phyloP scores from a whole-genome alignment of 2,888 invertebrate species.

The Cremastinae sp. region DNA sequence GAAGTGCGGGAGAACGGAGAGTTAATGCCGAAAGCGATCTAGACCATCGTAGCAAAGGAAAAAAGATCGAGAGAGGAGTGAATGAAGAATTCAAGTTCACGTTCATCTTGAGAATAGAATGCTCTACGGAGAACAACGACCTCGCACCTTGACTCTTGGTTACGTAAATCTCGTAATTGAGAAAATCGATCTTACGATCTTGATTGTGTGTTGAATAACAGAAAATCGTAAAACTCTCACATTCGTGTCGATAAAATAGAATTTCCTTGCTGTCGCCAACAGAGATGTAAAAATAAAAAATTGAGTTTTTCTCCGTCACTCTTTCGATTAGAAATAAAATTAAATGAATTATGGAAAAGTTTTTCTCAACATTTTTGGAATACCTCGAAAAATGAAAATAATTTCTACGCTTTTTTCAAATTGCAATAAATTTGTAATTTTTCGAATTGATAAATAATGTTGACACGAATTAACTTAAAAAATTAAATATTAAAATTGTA shows the following conservation, averaged over 20 bases:
- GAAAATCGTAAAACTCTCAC: not conserved
- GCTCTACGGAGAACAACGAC: constrained; percentile 41
- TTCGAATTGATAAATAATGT: not conserved
- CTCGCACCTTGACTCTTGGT: constrained; percentile 34
- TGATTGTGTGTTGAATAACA: constrained; percentile 10
- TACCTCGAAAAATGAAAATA: no score
- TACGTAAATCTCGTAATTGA: constrained; percentile 18
- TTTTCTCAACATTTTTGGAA: no score
- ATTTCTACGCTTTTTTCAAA: not conserved
- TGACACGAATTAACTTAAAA: no score
- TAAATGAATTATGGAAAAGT: no score
- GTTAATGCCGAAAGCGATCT: constrained; percentile 41
- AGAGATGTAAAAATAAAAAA: not conserved
- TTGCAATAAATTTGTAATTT: not conserved
- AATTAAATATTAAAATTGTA: no score
- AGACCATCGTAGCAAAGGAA: constrained; percentile 6
- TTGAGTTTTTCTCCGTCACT: not conserved
- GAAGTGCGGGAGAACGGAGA: constrained; percentile 19
- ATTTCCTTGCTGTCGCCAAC: not conserved
- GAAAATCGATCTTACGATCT: constrained; percentile 8
- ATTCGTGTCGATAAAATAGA: not conserved
- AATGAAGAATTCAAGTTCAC: constrained; percentile 53
- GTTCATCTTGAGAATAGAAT: constrained; percentile 40
- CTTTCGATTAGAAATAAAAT: no score
- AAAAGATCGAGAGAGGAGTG: constrained; percentile 31